Conservation (phyloP, 2,888 invertebrate species). For the Ichneumoninae sp. region DNA sequence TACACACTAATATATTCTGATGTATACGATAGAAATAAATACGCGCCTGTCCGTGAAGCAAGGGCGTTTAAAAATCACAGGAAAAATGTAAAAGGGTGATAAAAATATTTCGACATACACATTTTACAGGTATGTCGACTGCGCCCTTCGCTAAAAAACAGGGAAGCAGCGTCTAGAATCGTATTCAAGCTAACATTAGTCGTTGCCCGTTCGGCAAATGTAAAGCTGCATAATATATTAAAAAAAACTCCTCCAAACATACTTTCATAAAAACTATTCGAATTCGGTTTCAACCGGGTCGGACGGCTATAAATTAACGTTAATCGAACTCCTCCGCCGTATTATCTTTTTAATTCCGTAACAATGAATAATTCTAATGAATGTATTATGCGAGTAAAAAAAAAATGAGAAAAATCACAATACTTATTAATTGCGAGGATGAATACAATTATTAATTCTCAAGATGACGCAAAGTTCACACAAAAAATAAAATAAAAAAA, state of each 20-base stretch:
- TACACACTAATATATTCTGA: slow-evolving; percentile 27
- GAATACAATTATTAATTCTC: not conserved
- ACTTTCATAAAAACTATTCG: slow-evolving; percentile 42
- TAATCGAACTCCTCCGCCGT: slow-evolving; percentile 8
- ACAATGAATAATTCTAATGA: slow-evolving; percentile 32
- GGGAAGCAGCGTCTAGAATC: slow-evolving; percentile 42
- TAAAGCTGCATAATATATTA: slow-evolving; percentile 38
- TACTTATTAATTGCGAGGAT: not conserved
- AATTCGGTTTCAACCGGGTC: slow-evolving; percentile 41
- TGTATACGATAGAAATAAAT: slow-evolving; percentile 34
- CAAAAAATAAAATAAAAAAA: not conserved
- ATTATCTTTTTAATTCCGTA: slow-evolving; percentile 20
- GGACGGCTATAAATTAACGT: slow-evolving; percentile 37
- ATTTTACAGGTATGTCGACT: slow-evolving; percentile 4
- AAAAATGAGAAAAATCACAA: not conserved
- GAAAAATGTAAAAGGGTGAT: slow-evolving; percentile 31
- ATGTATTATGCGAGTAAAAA: not conserved
- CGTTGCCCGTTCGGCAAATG: slow-evolving; percentile 16
- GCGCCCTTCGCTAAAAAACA: slow-evolving; percentile 19
- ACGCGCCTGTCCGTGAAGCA: not conserved
- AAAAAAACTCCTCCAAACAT: slow-evolving; percentile 47
- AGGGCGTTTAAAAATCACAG: slow-evolving; percentile 35
- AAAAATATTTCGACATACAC: slow-evolving; percentile 35
- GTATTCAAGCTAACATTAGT: slow-evolving; percentile 32
- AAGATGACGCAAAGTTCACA: not conserved